Conservation (phyloP, 2,888 invertebrate genomes). For the Tryphoninae sp. region DNA sequence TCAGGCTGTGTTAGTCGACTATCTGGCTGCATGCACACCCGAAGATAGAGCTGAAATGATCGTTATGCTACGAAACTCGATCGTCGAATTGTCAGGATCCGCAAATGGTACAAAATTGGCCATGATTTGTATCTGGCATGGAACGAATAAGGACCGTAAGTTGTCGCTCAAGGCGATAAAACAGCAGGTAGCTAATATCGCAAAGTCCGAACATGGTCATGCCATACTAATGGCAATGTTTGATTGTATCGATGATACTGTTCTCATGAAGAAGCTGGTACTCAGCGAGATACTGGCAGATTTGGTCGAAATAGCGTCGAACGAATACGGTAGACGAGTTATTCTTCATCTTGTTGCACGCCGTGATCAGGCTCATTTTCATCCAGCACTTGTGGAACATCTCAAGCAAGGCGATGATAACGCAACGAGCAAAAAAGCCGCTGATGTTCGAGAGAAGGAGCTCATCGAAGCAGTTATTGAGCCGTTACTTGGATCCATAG, state of each 20-base stretch:
- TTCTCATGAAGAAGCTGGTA: constrained; percentile 91
- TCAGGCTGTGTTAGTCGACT: constrained; percentile 92
- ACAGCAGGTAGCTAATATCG: constrained; percentile 90
- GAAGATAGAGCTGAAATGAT: constrained; percentile 90
- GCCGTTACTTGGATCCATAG: constrained; percentile 83
- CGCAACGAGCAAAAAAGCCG: constrained; percentile 88
- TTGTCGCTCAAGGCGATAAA: constrained; percentile 94
- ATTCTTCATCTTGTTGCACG: constrained; percentile 94
- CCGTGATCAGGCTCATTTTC: constrained; percentile 90
- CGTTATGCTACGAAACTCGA: constrained; percentile 70
- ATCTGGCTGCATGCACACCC: constrained; percentile 87
- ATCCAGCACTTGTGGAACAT: constrained; percentile 89
- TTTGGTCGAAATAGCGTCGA: constrained; percentile 85
- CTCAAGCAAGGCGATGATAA: constrained; percentile 89
- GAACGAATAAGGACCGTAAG: constrained; percentile 90
- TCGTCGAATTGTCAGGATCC: constrained; percentile 87
- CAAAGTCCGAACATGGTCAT: constrained; percentile 94
- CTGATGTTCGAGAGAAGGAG: constrained; percentile 85
- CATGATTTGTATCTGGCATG: constrained; percentile 93
- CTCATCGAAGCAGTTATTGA: constrained; percentile 86
- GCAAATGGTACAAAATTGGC: constrained; percentile 92
- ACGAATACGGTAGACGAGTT: constrained; percentile 93
- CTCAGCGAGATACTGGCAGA: constrained; percentile 88
- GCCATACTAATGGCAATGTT: constrained; percentile 91
- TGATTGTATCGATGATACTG: constrained; percentile 96